phyloP scores from a whole-genome alignment of 2,113 vertebrate genomes.

The Dasyornis broadbenti region DNA sequence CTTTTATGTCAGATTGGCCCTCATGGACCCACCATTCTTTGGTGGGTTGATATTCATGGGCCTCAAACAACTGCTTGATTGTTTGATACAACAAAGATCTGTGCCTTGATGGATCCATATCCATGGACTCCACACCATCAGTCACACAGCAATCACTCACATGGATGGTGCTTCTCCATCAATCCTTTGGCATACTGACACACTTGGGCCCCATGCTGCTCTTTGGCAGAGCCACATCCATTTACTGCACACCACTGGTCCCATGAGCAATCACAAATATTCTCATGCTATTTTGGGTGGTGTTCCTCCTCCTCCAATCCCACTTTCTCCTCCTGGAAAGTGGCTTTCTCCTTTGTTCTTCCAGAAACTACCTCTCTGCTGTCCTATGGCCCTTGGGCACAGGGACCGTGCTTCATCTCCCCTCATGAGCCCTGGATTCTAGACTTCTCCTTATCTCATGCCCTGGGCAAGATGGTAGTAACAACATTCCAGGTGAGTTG shows the following conservation, averaged over 20 bases:
- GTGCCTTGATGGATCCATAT: neutral
- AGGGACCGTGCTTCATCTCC: accelerated
- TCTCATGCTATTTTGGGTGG: neutral
- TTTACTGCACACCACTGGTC: neutral
- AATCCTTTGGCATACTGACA: neutral
- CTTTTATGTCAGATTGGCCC: neutral
- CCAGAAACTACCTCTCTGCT: neutral
- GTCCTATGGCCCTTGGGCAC: neutral
- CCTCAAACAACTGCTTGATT: neutral
- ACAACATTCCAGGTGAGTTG: accelerated
- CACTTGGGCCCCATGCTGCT: neutral
- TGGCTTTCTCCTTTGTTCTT: neutral
- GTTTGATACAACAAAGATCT: neutral
- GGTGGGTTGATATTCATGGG: neutral
- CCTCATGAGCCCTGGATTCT: neutral
- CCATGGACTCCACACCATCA: neutral
- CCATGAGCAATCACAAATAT: neutral
- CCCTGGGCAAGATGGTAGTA: accelerated
- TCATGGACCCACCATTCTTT: neutral
- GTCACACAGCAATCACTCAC: neutral
- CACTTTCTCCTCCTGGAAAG: neutral
- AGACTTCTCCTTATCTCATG: accelerated
- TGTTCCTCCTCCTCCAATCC: neutral
- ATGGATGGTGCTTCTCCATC: neutral
- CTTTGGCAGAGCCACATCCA: too few relatives aligned